Base-by-base conservation (phyloP, 1,140 invertebrate genomes). In the Delia radicum region DNA sequence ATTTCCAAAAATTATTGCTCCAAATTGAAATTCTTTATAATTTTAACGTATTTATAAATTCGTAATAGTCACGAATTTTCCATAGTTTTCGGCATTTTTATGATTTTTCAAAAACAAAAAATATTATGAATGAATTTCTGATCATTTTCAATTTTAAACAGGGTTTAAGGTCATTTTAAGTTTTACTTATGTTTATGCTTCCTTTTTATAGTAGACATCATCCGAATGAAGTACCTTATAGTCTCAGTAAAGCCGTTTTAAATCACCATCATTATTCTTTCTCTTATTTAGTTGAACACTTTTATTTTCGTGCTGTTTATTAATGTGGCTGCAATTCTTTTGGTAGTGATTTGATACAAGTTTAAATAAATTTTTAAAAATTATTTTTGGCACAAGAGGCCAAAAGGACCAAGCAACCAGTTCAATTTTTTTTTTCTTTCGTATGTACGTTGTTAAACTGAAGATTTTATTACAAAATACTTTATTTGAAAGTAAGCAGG, bases 381-480 rank as follows among this genome's bases (percentile, higher is more conserved):
- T 21, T 55, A 55, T 55, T 55, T 55, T 55, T 73, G 37, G 72
- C 31, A 33, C 65, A 69, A 33, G 65, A 37, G 65, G 65, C 29
- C 65, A 37, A 31, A 69, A 69, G 29, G 48, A 21, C 48, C 15
- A 55, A 55, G n/a, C 48, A 33, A 46, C 71, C 71, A 73, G 71
- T 46, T 73, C 37, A 31, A 31, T 67, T 48, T 37, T 72, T 37
- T 21, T n/a, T 13, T n/a, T 27, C 65, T 48, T 10, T n/a, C 15
- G 42, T 48, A 15, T 15, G 15, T 15, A 48, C 42, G 42, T 55
- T 55, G 46, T 73, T 73, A 55, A 73, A 73, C 37, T 73, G 24
- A 27, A 67, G 71, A 73, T 73, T 73, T 73, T 73, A 73, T 73
- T 73, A 73, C 71, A 73, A 69, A 69, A 69, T 69, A 69, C 65